Evolutionary conservation across 2,113 vertebrate genomes (phyloP).

Genomic region (Zosterops borbonicus): DNA sequence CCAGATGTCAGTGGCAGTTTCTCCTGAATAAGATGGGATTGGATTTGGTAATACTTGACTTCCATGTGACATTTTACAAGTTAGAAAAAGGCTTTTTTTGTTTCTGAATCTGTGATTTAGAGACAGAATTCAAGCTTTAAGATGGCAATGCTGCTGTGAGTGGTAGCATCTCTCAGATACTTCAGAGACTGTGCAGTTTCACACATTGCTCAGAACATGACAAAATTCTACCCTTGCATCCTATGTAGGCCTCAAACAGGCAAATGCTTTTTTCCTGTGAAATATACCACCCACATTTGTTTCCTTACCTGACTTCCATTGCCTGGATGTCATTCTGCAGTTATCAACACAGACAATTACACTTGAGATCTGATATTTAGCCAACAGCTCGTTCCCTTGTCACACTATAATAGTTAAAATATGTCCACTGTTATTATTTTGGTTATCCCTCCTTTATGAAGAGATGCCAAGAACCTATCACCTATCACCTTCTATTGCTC

Average conservation of each 20-base stretch:
- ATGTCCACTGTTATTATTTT: slow-evolving; percentile 36
- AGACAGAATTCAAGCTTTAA: not conserved
- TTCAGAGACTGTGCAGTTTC: not conserved
- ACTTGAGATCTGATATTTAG: slow-evolving; percentile 22
- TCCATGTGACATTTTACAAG: not conserved
- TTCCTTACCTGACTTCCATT: slow-evolving; percentile 4
- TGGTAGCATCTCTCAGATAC: not conserved
- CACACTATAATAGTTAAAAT: slow-evolving; percentile 38
- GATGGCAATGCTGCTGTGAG: not conserved
- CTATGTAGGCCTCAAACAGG: not conserved
- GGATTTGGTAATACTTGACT: not conserved
- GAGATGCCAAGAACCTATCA: slow-evolving; percentile 39
- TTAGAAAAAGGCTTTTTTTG: not conserved
- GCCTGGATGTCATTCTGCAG: not conserved
- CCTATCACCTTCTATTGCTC: slow-evolving; percentile 28
- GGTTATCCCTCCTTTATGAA: slow-evolving; percentile 23
- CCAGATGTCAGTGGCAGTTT: slow-evolving; percentile 27
- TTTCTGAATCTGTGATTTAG: not conserved
- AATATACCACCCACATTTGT: slow-evolving; percentile 8
- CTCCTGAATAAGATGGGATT: not conserved
- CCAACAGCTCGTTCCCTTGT: slow-evolving; percentile 16
- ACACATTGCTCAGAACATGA: not conserved
- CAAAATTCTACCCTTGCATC: not conserved
- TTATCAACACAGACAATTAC: not conserved
- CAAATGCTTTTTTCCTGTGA: not conserved